phyloP scores from a whole-genome alignment of 2,888 invertebrate species.

The Exocentrus adspersus region DNA sequence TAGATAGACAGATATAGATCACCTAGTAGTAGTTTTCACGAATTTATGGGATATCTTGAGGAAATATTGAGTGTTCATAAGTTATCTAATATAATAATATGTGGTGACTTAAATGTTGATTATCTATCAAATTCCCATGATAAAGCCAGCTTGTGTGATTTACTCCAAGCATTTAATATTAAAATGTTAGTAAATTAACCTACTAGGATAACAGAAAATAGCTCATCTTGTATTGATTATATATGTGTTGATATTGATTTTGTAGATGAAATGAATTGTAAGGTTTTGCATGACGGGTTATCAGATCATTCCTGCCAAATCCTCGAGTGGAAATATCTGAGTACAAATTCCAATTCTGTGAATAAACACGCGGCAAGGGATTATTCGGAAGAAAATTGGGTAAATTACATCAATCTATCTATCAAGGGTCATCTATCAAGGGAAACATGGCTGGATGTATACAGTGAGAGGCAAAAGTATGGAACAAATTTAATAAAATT shows the following conservation, averaged over 20 bases:
- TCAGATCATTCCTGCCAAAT: not conserved
- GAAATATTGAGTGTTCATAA: not conserved
- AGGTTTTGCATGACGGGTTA: not conserved
- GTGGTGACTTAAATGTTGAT: not conserved
- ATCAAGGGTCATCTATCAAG: too few species aligned
- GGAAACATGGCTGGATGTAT: too few species aligned
- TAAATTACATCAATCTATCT: too few species aligned
- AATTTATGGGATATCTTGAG: too few species aligned
- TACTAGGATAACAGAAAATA: not conserved
- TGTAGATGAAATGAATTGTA: not conserved
- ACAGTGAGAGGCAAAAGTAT: too few species aligned
- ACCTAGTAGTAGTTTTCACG: too few species aligned
- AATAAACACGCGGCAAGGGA: not conserved
- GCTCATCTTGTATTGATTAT: not conserved
- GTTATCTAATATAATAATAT: not conserved
- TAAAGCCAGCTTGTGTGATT: not conserved
- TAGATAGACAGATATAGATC: too few species aligned
- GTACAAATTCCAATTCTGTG: not conserved
- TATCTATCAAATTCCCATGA: not conserved
- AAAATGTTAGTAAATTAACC: not conserved
- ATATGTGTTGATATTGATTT: not conserved
- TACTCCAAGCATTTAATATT: not conserved
- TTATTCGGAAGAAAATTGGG: not conserved
- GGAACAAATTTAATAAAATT: too few species aligned
- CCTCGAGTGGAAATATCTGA: not conserved